Evolutionary conservation across 1,140 invertebrate genomes (phyloP), one percentile per base, ranked within the genome.

Genomic region (Phocides pigmalion): DNA sequence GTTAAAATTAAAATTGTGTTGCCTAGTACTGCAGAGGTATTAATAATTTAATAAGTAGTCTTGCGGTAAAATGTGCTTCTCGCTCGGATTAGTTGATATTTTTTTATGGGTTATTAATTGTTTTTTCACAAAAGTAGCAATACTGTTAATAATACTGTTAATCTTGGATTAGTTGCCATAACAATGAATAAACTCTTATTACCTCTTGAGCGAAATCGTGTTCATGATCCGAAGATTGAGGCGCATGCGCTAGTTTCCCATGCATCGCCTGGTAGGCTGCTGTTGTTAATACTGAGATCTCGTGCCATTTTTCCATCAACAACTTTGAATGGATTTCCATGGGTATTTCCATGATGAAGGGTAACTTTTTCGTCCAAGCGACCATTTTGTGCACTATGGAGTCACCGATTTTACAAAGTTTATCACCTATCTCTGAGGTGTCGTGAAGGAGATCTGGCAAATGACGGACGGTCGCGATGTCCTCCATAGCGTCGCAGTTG

Each of bases 261-360:
- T 97, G 96, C 91, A 98, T 97, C 47, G 97, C 97, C 82, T 98
- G 97, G 83, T 98, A 98, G 25, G 97, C 97, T 44, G 97, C 97
- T 15, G 97, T 98, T 32, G 97, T 98, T 64, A 99, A 93, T 56
- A 99, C 97, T 68, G 98, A 94, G 59, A 99, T 95, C 93, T 98
- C 97, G 87, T 99, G 98, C 98, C 98, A 99, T 89, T 99, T 98
- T 88, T 98, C 97, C 68, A 98, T 99, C 67, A 99, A 93, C 68
- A 99, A 93, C 90, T 97, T 96, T 50, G 98, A 98, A 84, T 98
- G 97, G 67, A 98, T 96, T 92, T 98, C 97, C 64, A 98, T 96
- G 17, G 98, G 97, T 69, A 99, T 95, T 90, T 99, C 98, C 84
- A 96, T 93, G 85, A 99, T 99, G 92, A 99, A 99, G 25, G 98